Evolutionary conservation across 2,888 invertebrate species (phyloP).

Genomic region (Idaea biselata): DNA sequence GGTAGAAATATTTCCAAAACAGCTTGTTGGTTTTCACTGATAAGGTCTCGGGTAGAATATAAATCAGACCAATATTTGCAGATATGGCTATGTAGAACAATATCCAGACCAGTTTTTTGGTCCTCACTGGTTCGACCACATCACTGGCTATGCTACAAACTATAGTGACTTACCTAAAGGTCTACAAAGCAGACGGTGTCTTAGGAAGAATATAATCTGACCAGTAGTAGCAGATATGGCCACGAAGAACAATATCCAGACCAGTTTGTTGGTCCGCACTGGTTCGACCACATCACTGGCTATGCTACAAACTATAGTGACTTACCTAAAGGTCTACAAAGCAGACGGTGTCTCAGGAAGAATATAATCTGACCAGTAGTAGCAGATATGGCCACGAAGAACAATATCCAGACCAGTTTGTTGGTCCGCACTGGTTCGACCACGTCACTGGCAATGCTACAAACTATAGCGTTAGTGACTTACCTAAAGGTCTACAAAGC

Average conservation of each 20-base stretch:
- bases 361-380: constrained; percentile 92
- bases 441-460: constrained; percentile 30
- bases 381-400: constrained; percentile 87
- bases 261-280: neutral
- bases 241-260: constrained; percentile 76
- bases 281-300: neutral
- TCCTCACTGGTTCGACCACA: too few species aligned
- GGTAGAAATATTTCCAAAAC: too few species aligned
- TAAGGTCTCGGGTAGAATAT: too few species aligned
- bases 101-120: neutral
- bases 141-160: too few species aligned
- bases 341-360: constrained; percentile 92
- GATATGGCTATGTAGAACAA: too few species aligned
- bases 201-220: constrained; percentile 91
- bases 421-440: constrained; percentile 84
- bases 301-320: neutral
- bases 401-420: constrained; percentile 83
- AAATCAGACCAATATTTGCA: too few species aligned
- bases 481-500: constrained; percentile 94
- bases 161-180: constrained; percentile 87
- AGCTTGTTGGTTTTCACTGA: too few species aligned
- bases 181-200: constrained; percentile 93
- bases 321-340: constrained; percentile 94
- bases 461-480: constrained; percentile 52
- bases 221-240: constrained; percentile 91